phyloP scores from a whole-genome alignment of 2,113 vertebrate genomes.

The Pseudolaguvia tuberculata region DNA sequence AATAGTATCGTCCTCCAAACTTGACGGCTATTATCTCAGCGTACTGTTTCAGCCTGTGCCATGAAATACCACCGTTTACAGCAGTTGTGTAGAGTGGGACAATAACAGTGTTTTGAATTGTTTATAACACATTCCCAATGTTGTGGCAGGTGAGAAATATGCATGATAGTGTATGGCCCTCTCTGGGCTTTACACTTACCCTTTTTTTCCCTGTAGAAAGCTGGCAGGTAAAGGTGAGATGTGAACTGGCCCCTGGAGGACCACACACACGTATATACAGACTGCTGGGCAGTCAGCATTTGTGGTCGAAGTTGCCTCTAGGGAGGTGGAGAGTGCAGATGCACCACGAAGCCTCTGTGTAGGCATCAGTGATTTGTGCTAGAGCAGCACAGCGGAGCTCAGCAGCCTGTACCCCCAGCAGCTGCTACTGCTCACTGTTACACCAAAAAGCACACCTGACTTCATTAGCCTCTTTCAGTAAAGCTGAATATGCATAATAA shows the following conservation, averaged over 20 bases:
- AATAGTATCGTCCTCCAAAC: constrained; percentile 65
- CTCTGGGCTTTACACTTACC: constrained; percentile 24
- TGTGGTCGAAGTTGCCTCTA: constrained; percentile 42
- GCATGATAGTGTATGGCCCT: constrained; percentile 16
- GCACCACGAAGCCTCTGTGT: constrained; percentile 46
- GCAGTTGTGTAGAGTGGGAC: constrained; percentile 54
- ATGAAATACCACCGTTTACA: constrained; percentile 59
- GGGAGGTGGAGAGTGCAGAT: constrained; percentile 60
- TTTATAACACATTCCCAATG: constrained; percentile 64
- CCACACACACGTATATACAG: constrained; percentile 34
- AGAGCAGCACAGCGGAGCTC: constrained; percentile 63
- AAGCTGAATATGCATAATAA: neutral
- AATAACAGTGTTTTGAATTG: constrained; percentile 60
- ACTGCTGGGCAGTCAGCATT: constrained; percentile 34
- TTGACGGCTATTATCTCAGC: constrained; percentile 64
- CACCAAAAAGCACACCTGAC: constrained; percentile 13
- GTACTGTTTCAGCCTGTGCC: constrained; percentile 54
- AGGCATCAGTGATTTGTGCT: constrained; percentile 62
- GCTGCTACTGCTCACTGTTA: constrained; percentile 51
- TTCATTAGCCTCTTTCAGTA: neutral
- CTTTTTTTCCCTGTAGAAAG: neutral
- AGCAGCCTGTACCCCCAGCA: constrained; percentile 60
- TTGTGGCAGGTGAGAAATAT: constrained; percentile 29
- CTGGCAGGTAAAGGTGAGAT: constrained; percentile 18
- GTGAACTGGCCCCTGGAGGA: constrained; percentile 19